phyloP scores from a whole-genome alignment of 1,140 invertebrate genomes.

The Hylaeus anthracinus region DNA sequence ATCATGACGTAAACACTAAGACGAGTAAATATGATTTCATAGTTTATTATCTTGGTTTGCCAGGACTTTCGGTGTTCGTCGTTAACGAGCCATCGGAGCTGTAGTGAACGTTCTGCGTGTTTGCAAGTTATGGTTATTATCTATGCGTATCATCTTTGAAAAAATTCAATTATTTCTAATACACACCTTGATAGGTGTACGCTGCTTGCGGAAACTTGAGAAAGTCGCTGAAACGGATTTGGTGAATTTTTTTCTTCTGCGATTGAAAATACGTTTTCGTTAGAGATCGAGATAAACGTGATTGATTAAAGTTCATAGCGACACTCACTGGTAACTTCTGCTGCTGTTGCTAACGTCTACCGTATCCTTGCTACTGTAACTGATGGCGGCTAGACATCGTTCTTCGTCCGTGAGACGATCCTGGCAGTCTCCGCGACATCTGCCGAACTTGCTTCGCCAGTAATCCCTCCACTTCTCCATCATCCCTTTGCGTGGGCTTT shows the following conservation, averaged over 20 bases:
- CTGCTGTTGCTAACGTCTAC: slow-evolving; percentile 38
- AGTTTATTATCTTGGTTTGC: slow-evolving; percentile 40
- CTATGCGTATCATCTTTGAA: neutral
- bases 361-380: slow-evolving; percentile 64
- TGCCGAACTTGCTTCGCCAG: slow-evolving; percentile 60
- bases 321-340: slow-evolving; percentile 60
- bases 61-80: slow-evolving; percentile 50
- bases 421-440: slow-evolving; percentile 48
- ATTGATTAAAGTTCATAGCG: neutral
- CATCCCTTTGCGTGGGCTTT: slow-evolving; percentile 22
- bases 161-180: neutral
- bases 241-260: slow-evolving; percentile 38
- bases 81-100: slow-evolving; percentile 59
- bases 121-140: slow-evolving; percentile 7
- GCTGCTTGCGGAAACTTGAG: slow-evolving; percentile 41
- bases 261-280: no score
- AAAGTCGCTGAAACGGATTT: slow-evolving; percentile 55
- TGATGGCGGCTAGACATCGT: slow-evolving; percentile 60
- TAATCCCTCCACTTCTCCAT: slow-evolving; percentile 52
- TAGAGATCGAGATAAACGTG: neutral
- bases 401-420: slow-evolving; percentile 58
- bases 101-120: slow-evolving; percentile 45
- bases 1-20: slow-evolving; percentile 26
- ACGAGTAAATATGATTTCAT: slow-evolving; percentile 18
- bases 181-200: slow-evolving; percentile 46